Conservation (phyloP, 2,888 invertebrate genomes). For the Periphyllus acericola region DNA sequence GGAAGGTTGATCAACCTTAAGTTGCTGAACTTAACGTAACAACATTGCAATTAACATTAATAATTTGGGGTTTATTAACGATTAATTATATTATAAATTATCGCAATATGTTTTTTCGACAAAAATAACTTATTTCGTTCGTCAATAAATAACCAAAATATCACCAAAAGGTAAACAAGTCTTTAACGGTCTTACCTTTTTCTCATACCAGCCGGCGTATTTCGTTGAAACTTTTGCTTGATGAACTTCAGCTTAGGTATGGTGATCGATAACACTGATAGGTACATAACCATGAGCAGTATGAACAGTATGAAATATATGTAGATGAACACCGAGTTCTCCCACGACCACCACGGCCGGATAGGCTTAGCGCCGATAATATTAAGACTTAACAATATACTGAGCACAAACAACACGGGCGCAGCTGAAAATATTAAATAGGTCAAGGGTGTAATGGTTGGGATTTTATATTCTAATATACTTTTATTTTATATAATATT, state of each 20-base stretch:
- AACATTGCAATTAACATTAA: neutral
- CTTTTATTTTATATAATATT: no score
- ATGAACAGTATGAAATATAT: slow-evolving; percentile 43
- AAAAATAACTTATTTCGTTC: neutral
- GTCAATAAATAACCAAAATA: neutral
- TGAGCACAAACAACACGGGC: slow-evolving; percentile 52
- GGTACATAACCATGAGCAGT: slow-evolving; percentile 50
- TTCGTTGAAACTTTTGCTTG: slow-evolving; percentile 45
- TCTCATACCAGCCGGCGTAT: slow-evolving; percentile 12
- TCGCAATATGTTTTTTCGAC: neutral
- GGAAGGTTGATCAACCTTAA: neutral
- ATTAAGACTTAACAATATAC: slow-evolving; percentile 51
- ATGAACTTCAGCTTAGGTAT: slow-evolving; percentile 51
- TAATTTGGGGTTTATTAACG: no score
- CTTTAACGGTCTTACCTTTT: slow-evolving; percentile 15
- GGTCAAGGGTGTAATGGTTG: no score
- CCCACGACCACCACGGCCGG: slow-evolving; percentile 58
- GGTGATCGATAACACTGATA: slow-evolving; percentile 43
- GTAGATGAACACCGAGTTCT: slow-evolving; percentile 43
- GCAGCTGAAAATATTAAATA: slow-evolving; percentile 42
- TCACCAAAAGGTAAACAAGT: no score
- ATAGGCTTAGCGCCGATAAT: slow-evolving; percentile 43
- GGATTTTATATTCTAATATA: no score
- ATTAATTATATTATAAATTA: neutral
- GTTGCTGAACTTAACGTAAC: neutral